A percentile compares a stretch with the other conserved stretches of the same genome.
These are phyloP conservation scores for Dendroctonus ponderosae DNA, from an alignment of 1,140 invertebrate genomes.

Conservation along the genomic window DNA sequence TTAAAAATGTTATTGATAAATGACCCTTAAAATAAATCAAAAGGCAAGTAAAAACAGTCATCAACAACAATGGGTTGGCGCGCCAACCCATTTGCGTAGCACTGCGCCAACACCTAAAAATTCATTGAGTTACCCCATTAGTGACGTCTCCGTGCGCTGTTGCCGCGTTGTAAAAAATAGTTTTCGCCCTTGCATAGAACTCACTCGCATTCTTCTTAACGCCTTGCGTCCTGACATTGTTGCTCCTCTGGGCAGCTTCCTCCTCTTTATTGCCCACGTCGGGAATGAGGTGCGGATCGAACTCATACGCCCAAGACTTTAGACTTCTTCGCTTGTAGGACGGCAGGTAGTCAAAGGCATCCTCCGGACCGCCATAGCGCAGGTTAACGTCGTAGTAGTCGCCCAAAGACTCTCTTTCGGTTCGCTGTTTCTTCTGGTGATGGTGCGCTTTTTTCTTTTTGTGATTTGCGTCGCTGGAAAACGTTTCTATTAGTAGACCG, in stretches of 20 bases:
- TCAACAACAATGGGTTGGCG: too few relatives aligned
- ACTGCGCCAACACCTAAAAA: too few relatives aligned
- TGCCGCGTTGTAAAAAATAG: too few relatives aligned
- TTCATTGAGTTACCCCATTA: too few relatives aligned
- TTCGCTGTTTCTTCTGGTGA: slow-evolving; percentile 7
- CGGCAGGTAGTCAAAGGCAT: slow-evolving; percentile 23
- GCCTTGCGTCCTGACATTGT: neutral
- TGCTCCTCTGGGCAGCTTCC: neutral
- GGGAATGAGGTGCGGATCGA: slow-evolving; percentile 9
- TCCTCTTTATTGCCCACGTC: slow-evolving; percentile 8
- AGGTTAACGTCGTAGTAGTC: slow-evolving; percentile 4
- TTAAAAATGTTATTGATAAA: too few relatives aligned
- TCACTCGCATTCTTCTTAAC: neutral
- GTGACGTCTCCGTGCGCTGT: too few relatives aligned
- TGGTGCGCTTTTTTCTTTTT: slow-evolving; percentile 9
- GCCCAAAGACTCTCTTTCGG: too few relatives aligned
- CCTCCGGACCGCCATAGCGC: neutral
- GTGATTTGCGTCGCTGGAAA: neutral
- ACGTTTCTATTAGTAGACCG: too few relatives aligned
- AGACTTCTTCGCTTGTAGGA: slow-evolving; percentile 15
- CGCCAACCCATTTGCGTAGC: too few relatives aligned
- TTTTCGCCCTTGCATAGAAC: too few relatives aligned
- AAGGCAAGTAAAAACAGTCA: too few relatives aligned
- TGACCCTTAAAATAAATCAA: too few relatives aligned
- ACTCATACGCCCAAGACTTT: slow-evolving; percentile 29